Conservation (phyloP, 2,797 vertebrate species). For the Sebastes minor region DNA sequence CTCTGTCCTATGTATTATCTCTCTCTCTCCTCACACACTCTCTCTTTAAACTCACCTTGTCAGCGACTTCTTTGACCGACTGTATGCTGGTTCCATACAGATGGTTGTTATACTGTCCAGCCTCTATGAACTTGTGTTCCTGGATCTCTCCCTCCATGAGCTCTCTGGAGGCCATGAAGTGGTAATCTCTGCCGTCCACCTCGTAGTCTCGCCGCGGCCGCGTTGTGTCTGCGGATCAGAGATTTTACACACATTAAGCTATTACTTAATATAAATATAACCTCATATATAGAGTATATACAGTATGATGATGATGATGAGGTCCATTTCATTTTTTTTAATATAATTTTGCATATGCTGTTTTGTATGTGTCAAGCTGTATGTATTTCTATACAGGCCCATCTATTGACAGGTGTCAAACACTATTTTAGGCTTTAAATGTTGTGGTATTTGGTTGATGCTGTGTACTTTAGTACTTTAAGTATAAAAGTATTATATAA, state of each 20-base stretch:
- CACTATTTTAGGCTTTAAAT: background rate
- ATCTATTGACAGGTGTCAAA: background rate
- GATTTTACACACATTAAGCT: background rate
- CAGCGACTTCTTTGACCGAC: constrained; percentile 94
- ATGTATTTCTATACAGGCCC: too few species aligned
- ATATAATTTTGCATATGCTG: background rate
- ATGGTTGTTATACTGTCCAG: constrained; percentile 97
- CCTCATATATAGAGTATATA: background rate
- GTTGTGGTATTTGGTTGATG: too few species aligned
- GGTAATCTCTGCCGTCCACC: constrained; percentile 95
- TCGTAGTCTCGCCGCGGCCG: constrained; percentile 96
- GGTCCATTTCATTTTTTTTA: background rate
- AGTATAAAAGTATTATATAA: too few species aligned
- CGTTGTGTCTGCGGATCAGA: constrained; percentile 88
- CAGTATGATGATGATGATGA: background rate
- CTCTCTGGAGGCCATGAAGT: constrained; percentile 96
- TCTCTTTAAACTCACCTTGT: constrained; percentile 85
- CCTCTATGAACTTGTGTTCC: constrained; percentile 98
- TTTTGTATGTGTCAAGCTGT: background rate
- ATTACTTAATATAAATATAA: background rate
- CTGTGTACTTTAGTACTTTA: too few species aligned
- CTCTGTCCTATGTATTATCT: background rate
- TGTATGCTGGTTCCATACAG: constrained; percentile 98
- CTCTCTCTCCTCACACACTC: background rate
- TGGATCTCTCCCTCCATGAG: constrained; percentile 98